These are phyloP conservation scores for Babylonia areolata DNA, from an alignment of 1,140 invertebrate species.

Conservation along the genomic window DNA sequence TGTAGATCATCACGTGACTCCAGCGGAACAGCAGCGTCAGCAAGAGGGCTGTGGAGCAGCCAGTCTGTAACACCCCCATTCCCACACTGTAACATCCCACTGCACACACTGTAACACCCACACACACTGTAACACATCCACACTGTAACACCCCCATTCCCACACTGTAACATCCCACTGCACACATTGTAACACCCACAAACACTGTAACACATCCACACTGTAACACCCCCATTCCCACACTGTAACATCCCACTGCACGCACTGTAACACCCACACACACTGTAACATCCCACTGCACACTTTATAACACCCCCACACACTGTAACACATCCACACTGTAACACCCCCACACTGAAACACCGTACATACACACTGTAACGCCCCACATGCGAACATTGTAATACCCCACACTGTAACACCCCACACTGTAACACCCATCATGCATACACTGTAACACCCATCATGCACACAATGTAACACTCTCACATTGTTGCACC, in stretches of 20 bases:
- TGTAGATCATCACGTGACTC: slow-evolving; percentile 74
- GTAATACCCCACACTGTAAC: too few relatives aligned
- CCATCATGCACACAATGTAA: background rate
- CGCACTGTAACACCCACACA: background rate
- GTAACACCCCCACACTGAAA: too few relatives aligned
- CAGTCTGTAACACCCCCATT: slow-evolving; percentile 73
- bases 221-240: too few relatives aligned
- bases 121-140: background rate
- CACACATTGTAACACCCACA: too few relatives aligned
- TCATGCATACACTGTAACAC: too few relatives aligned
- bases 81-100: too few relatives aligned
- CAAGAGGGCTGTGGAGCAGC: slow-evolving; percentile 73
- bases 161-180: background rate
- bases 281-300: background rate
- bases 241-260: background rate
- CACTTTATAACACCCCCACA: background rate
- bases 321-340: too few relatives aligned
- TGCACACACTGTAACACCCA: background rate
- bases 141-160: background rate
- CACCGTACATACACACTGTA: too few relatives aligned
- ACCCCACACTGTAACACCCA: too few relatives aligned
- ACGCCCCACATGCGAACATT: too few relatives aligned
- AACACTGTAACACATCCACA: slow-evolving; percentile 72
- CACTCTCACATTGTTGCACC: too few relatives aligned
- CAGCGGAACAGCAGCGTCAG: slow-evolving; percentile 75